A percentile compares a stretch with the other conserved stretches of the same genome.
Evolutionary conservation across 2,113 vertebrate species (phyloP).

Genomic region (Cariama cristata): DNA sequence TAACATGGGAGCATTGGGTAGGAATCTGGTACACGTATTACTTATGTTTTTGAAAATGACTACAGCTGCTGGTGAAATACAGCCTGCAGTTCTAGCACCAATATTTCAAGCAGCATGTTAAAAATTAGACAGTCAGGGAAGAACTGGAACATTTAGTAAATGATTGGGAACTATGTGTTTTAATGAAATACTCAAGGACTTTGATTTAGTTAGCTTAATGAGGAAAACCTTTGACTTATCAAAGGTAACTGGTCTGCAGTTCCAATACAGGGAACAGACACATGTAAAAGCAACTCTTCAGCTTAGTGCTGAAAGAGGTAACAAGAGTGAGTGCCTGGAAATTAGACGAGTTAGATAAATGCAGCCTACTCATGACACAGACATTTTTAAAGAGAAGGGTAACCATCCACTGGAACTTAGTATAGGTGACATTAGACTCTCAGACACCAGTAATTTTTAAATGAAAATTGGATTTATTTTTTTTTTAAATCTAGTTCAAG

Average conservation of each 20-base stretch:
- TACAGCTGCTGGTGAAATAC: not conserved
- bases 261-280: not conserved
- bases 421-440: not conserved
- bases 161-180: not conserved
- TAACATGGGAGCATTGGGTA: not conserved
- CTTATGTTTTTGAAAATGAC: not conserved
- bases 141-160: slow-evolving; percentile 3
- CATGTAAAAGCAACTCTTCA: not conserved
- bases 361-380: not conserved
- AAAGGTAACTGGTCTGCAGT: not conserved
- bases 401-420: not conserved
- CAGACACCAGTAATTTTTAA: not conserved
- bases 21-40: not conserved
- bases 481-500: not conserved
- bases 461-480: not conserved
- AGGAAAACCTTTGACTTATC: slow-evolving; percentile 16
- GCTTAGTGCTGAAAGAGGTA: not conserved
- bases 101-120: not conserved
- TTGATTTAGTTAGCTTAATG: slow-evolving; percentile 10
- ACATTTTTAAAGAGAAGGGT: not conserved
- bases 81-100: not conserved
- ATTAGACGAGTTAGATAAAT: not conserved
- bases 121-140: slow-evolving; percentile 1
- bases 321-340: not conserved
- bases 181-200: not conserved